These are phyloP conservation scores for Andrena flavipes DNA, from an alignment of 2,888 invertebrate genomes.

Conservation along the genomic window DNA sequence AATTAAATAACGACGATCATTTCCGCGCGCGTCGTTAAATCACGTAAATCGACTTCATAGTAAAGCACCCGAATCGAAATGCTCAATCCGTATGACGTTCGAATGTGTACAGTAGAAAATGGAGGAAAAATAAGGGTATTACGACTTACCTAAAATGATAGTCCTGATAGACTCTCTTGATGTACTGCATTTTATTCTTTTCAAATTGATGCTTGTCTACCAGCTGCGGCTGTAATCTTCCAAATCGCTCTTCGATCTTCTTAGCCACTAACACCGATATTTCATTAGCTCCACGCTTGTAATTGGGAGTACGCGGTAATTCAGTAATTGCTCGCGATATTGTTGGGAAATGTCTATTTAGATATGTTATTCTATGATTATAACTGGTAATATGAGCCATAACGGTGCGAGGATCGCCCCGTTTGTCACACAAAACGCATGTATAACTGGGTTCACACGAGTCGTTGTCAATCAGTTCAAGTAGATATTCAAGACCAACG, in stretches of 20 bases:
- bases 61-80: constrained; percentile 25
- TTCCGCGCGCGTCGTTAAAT: constrained; percentile 29
- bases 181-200: constrained; percentile 86
- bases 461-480: constrained; percentile 89
- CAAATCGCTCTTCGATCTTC: constrained; percentile 91
- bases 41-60: constrained; percentile 28
- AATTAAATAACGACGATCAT: constrained; percentile 39
- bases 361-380: constrained; percentile 90
- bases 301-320: constrained; percentile 87
- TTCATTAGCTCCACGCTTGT: constrained; percentile 84
- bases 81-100: constrained; percentile 7
- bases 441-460: constrained; percentile 90
- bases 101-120: background rate
- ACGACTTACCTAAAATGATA: constrained; percentile 87
- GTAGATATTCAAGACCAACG: constrained; percentile 92
- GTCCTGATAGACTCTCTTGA: constrained; percentile 89
- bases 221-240: constrained; percentile 89
- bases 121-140: constrained; percentile 7
- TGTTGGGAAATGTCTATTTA: constrained; percentile 88
- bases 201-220: constrained; percentile 90
- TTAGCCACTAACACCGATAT: constrained; percentile 86
- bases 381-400: constrained; percentile 92
- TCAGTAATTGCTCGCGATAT: constrained; percentile 87
- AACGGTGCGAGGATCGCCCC: constrained; percentile 92
- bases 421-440: constrained; percentile 92